phyloP scores from a whole-genome alignment of 2,888 invertebrate species.

The Amblyteles armatorius region DNA sequence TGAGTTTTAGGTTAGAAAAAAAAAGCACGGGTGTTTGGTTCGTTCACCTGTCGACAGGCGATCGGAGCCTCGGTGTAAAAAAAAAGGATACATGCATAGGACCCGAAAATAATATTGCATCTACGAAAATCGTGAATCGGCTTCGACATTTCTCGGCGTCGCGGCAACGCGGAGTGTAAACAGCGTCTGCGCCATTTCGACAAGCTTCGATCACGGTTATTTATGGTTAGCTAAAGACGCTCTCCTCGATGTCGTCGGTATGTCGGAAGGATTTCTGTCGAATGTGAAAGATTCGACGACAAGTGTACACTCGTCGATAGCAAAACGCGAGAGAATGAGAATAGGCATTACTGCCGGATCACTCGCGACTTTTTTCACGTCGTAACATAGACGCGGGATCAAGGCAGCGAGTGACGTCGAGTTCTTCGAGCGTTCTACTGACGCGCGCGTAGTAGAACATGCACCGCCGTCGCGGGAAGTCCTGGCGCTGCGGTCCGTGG shows the following conservation, averaged over 20 bases:
- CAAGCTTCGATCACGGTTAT: too few relatives aligned
- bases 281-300: not conserved
- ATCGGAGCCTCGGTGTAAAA: too few relatives aligned
- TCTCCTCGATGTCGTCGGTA: not conserved
- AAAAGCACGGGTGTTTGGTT: too few relatives aligned
- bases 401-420: not conserved
- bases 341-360: not conserved
- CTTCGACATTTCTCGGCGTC: too few relatives aligned
- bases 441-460: not conserved
- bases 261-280: not conserved
- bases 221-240: not conserved
- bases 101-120: too few relatives aligned
- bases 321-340: not conserved
- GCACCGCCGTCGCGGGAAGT: not conserved
- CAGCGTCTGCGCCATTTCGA: too few relatives aligned
- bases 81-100: too few relatives aligned
- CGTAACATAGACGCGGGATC: not conserved
- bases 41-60: too few relatives aligned
- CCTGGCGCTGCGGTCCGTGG: not conserved
- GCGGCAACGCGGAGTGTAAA: too few relatives aligned
- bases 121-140: too few relatives aligned
- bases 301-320: not conserved
- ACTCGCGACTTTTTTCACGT: not conserved
- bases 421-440: not conserved
- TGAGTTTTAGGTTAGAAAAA: too few relatives aligned